Conservation (phyloP, 2,797 vertebrate genomes). For the Chromobotia macracanthus region DNA sequence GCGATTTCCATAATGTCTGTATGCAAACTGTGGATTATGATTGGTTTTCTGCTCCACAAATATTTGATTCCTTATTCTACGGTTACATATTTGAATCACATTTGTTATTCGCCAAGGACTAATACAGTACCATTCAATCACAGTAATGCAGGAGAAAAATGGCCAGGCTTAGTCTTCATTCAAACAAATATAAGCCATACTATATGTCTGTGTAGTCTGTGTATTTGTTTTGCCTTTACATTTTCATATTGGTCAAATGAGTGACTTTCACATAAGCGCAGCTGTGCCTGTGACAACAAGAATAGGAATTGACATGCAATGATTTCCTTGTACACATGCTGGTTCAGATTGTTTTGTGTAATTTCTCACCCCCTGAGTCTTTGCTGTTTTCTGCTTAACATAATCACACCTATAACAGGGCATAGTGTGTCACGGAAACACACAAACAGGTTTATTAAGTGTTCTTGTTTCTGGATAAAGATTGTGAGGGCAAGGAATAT, state of each 20-base stretch:
- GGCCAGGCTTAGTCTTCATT: not conserved
- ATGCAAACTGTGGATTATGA: constrained; percentile 38
- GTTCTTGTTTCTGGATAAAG: not conserved
- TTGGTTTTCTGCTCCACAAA: not conserved
- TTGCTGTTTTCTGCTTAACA: not conserved
- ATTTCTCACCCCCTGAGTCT: not conserved
- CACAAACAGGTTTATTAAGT: constrained; percentile 1
- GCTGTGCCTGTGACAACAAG: not conserved
- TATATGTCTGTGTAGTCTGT: not conserved
- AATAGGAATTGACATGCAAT: not conserved
- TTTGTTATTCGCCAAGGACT: not conserved
- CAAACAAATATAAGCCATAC: not conserved
- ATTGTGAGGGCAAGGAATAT: not conserved
- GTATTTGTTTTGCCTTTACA: constrained; percentile 14
- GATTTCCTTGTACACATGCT: not conserved
- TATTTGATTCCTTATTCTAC: not conserved
- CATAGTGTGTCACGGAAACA: not conserved
- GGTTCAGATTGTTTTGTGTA: not conserved
- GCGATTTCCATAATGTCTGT: constrained; percentile 44
- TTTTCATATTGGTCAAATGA: constrained; percentile 34
- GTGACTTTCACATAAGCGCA: constrained; percentile 3
- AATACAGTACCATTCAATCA: not conserved
- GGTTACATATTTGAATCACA: not conserved
- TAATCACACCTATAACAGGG: not conserved
- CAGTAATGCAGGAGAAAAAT: not conserved